Evolutionary conservation across 2,797 vertebrate species (phyloP), one percentile per base, ranked within the genome.

Genomic region (Cossypha caffra): DNA sequence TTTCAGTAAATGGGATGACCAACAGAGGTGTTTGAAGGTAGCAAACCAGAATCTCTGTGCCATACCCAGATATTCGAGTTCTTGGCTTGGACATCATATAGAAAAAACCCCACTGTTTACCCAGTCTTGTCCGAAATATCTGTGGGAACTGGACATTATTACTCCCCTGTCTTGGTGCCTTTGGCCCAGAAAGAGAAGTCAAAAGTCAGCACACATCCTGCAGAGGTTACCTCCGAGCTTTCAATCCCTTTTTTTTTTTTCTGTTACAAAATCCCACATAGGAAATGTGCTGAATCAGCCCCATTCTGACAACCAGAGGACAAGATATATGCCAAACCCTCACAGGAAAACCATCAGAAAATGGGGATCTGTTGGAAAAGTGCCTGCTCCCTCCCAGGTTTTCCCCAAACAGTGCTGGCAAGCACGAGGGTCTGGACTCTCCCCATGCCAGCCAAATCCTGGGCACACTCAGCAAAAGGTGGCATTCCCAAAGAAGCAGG

Each of bases 121-220:
- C 38, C 82, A 75, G 45, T 35, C 26, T 64, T 1, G 1, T 86
- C 51, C 1, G 29, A 95, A 96, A 62, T 83, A 93, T 96, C 88
- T 96, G 95, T 97, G 94, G 93, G 95, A 97, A 97, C 85, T 75
- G 88, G 69, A 96, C 50, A 19, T 90, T 71, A 54, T 55, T 87
- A 87, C 55, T 96, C 87, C 92, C 67, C 64, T 79, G 63, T 52
- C 90, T 76, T 54, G 71, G 87, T 55, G 78, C 79, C 50, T 90
- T 92, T 94, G 86, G 45, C 92, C 88, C 90, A 90, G 61, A 93
- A 92, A 91, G 67, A 85, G 67, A 86, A 92, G 71, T n/a, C 79
- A 69, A 47, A 96, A 95, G 83, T 88, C 86, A 92, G 74, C 38
- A 52, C 52, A 57, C 72, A 93, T 96, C 90, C 93, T 91, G 88